Evolutionary conservation across 2,113 vertebrate species (phyloP).

Genomic region (Lathamus discolor): DNA sequence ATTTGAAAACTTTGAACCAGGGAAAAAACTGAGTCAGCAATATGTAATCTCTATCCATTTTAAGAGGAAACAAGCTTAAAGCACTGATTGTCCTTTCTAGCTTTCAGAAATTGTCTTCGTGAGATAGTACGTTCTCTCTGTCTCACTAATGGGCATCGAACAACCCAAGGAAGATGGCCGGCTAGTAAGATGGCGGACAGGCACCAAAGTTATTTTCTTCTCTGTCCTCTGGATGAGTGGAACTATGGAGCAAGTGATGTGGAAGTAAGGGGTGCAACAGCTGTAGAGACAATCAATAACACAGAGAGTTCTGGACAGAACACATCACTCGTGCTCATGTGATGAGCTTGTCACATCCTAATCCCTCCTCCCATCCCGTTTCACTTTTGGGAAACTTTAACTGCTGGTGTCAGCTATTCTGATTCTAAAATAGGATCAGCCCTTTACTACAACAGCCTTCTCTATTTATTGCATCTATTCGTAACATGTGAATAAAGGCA

Average conservation of each 20-base stretch:
- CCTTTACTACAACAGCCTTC: conserved; percentile 78
- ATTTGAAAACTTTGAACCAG: conserved; percentile 75
- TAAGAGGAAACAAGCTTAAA: conserved; percentile 75
- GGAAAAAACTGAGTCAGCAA: conserved; percentile 79
- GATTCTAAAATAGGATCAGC: conserved; percentile 88
- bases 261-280: conserved; percentile 80
- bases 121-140: conserved; percentile 54
- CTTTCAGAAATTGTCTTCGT: conserved; percentile 75
- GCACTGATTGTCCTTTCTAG: conserved; percentile 87
- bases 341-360: conserved; percentile 97
- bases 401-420: conserved; percentile 92
- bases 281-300: conserved; percentile 82
- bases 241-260: conserved; percentile 78
- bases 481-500: conserved; percentile 76
- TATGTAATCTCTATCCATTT: conserved; percentile 79
- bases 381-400: conserved; percentile 90
- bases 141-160: conserved; percentile 66
- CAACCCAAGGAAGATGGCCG: conserved; percentile 69
- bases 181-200: conserved; percentile 71
- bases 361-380: conserved; percentile 86
- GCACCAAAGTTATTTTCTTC: conserved; percentile 85
- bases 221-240: conserved; percentile 77
- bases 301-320: conserved; percentile 93
- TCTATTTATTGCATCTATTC: conserved; percentile 82
- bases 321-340: conserved; percentile 92